These are phyloP conservation scores for Hemibagrus wyckioides DNA, from an alignment of 2,113 vertebrate genomes.

Conservation along the genomic window DNA sequence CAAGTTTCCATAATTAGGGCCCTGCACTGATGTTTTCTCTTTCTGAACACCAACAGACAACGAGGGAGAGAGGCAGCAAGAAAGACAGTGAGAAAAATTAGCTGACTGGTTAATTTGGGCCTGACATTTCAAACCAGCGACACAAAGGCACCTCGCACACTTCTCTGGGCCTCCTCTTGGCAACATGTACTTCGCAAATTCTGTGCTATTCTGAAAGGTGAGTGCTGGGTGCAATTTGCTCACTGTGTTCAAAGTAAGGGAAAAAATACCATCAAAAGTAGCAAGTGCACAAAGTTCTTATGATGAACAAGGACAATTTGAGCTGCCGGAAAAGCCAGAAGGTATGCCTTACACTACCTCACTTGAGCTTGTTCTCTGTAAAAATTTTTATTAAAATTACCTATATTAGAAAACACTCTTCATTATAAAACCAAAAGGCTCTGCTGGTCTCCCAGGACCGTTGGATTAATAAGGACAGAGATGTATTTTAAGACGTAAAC, in stretches of 20 bases:
- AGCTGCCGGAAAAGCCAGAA: constrained; percentile 42
- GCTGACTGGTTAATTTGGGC: constrained; percentile 68
- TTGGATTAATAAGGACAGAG: constrained; percentile 83
- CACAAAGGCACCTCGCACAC: constrained; percentile 31
- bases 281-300: not conserved
- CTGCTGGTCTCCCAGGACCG: constrained; percentile 74
- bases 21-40: constrained; percentile 89
- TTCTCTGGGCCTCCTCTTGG: constrained; percentile 20
- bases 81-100: constrained; percentile 59
- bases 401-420: constrained; percentile 80
- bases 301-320: constrained; percentile 4
- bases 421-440: constrained; percentile 80
- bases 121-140: constrained; percentile 60
- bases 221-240: not conserved
- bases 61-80: constrained; percentile 55
- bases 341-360: constrained; percentile 64
- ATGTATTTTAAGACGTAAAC: constrained; percentile 86
- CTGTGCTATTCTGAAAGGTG: constrained; percentile 14
- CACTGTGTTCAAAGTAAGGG: constrained; percentile 8
- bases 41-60: constrained; percentile 66
- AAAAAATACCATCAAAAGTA: not conserved
- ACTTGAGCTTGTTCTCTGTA: constrained; percentile 56
- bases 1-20: constrained; percentile 98
- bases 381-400: constrained; percentile 81
- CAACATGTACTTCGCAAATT: constrained; percentile 28